Evolutionary conservation across 2,113 vertebrate species (phyloP), one percentile per base, ranked within the genome.

Genomic region (Tyto alba): DNA sequence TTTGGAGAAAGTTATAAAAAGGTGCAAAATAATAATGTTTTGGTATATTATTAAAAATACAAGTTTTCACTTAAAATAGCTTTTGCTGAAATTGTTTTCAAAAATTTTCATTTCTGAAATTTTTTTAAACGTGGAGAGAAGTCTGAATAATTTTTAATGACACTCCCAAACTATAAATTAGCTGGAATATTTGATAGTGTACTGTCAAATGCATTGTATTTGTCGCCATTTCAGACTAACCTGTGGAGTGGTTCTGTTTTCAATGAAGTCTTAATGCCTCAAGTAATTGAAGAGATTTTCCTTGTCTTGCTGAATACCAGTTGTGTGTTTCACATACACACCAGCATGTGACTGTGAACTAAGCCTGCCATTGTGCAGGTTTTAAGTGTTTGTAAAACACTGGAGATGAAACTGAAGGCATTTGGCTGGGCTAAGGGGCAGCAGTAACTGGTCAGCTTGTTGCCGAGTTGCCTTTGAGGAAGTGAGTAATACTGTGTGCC

Each of bases 331-430:
- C 47, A 38, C 13, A 2, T 17, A 5, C 1, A 34, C 3, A 7
- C 21, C 13, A 36, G 69, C 60, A 19, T 32, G 40, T 50, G 60
- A 41, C 36, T 17, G 36, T 12, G 52, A 72, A 14, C 41, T 76
- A 55, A n/a, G 38, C 9, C 41, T 63, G 13, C 43, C 21, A 1
- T 43, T 27, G 82, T 16, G 43, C 34, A 10, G 63, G 27, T 27
- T 27, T 75, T 4, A 36, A 74, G 72, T 29, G 11, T 22, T 88
- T 84, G 69, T 38, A 12, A 72, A 74, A 50, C 13, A 11, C 0
- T 15, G 77, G 62, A 25, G 63, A 6, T 50, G 6, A 0, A 0
- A 14, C 41, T 17, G 36, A 15, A 69, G 50, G 55, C 25, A 55
- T 10, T 27, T 6, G 36, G 67, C 57, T 12, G 27, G 43, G 36